These are phyloP conservation scores for Chlorops oryzae DNA, from an alignment of 1,140 invertebrate genomes.

Conservation along the genomic window DNA sequence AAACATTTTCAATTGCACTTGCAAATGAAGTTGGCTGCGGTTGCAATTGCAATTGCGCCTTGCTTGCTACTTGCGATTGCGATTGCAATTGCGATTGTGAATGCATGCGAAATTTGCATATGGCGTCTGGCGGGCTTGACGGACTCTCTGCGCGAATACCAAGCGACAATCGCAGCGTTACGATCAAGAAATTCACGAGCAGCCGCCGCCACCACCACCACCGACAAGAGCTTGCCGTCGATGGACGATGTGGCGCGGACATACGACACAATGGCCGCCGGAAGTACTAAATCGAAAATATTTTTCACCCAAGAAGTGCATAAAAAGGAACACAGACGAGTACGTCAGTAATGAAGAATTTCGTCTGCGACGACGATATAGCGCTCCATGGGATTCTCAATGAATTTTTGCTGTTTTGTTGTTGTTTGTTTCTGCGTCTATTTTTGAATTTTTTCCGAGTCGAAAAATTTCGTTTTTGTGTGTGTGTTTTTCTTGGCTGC, in stretches of 20 bases:
- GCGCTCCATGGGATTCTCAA: no score
- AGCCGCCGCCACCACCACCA: background rate
- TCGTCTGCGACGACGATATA: no score
- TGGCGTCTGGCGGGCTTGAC: constrained; percentile 1
- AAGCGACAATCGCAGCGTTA: constrained; percentile 9
- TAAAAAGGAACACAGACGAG: no score
- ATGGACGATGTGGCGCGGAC: background rate
- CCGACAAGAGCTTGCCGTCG: background rate
- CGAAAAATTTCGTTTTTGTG: no score
- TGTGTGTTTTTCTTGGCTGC: no score
- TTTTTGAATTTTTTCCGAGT: no score
- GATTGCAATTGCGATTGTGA: constrained; percentile 3
- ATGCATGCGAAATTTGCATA: background rate
- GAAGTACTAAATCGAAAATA: constrained; percentile 12
- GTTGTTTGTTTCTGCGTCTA: no score
- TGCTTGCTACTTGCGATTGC: background rate
- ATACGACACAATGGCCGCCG: no score
- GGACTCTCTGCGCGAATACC: constrained; percentile 7
- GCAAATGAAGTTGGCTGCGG: background rate
- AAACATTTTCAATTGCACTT: background rate
- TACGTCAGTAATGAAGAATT: no score
- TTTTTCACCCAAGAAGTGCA: no score
- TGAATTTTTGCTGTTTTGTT: no score
- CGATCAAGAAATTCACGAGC: constrained; percentile 4
- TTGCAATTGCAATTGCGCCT: constrained; percentile 9